Base-by-base conservation (phyloP, 1,140 invertebrate genomes). In the Panagrolaimus sp. region DNA sequence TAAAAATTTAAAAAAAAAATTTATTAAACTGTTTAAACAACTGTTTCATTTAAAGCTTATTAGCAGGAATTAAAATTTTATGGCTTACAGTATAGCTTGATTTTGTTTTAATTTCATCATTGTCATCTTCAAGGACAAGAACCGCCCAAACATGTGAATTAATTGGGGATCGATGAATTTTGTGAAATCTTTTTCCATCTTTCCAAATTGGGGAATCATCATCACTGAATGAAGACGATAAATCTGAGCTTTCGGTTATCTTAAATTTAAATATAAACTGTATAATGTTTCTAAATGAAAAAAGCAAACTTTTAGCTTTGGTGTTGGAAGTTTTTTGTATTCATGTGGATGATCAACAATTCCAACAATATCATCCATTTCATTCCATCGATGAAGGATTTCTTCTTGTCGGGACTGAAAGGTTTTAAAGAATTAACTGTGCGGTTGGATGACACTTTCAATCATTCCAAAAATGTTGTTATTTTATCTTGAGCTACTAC, bases 51-150 rank as follows among this genome's bases (percentile, higher is more conserved):
- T n/a, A n/a, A n/a, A n/a, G n/a, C n/a, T n/a, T n/a, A n/a, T n/a
- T n/a, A n/a, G n/a, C n/a, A 0, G 48, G 26, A 9, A 52, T 52
- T 24, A 52, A 52, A 52, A 52, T 52, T 52, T 52, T 52, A 52
- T 24, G 17, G 26, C n/a, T 52, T 52, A 52, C 48, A 52, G 48
- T 52, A 52, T 52, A 52, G n/a, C n/a, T n/a, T 0, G 48, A 21
- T 24, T 24, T 21, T 52, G 7, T 15, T 12, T 52, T 24, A 21
- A 21, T 24, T 8, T 52, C 48, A 0, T 52, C 48, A 9, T n/a
- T 21, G 17, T 52, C 48, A 14, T 52, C 48, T 52, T 52, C 48
- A n/a, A 52, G 26, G 7, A 24, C 26, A n/a, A 52, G 26, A 52
- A 52, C 48, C n/a, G 48, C 48, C 48, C 48, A 52, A 1, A 24